Evolutionary conservation across 1,140 invertebrate genomes (phyloP).

Genomic region (Chironomus tepperi): DNA sequence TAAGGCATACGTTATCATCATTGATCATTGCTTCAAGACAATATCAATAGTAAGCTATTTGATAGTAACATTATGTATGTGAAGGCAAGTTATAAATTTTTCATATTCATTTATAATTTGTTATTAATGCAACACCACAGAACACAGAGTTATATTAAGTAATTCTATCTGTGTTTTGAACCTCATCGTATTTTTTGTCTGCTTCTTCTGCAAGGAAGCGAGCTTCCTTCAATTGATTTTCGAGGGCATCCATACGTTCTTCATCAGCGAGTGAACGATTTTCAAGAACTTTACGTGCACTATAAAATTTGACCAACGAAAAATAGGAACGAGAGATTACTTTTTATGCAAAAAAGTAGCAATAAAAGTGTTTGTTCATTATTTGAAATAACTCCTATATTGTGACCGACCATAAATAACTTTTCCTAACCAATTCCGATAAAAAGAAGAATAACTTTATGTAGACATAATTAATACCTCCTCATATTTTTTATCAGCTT

Average conservation of each 20-base stretch:
- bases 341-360: too few relatives aligned
- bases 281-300: conserved; percentile 99
- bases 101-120: neutral
- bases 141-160: conserved; percentile 26
- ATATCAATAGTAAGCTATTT: too few relatives aligned
- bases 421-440: conserved; percentile 19
- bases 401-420: neutral
- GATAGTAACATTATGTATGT: too few relatives aligned
- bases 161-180: conserved; percentile 43
- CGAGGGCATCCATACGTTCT: conserved; percentile 98
- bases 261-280: conserved; percentile 99
- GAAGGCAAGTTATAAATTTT: neutral
- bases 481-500: conserved; percentile 99
- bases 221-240: conserved; percentile 99
- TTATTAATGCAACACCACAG: neutral
- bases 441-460: neutral
- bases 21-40: too few relatives aligned
- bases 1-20: too few relatives aligned
- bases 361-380: too few relatives aligned
- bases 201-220: conserved; percentile 99
- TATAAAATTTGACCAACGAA: conserved; percentile 41
- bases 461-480: conserved; percentile 57
- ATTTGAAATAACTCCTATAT: too few relatives aligned
- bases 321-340: neutral
- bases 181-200: conserved; percentile 99